Conservation (phyloP, 2,888 invertebrate species). For the Seira sanloemensis region DNA sequence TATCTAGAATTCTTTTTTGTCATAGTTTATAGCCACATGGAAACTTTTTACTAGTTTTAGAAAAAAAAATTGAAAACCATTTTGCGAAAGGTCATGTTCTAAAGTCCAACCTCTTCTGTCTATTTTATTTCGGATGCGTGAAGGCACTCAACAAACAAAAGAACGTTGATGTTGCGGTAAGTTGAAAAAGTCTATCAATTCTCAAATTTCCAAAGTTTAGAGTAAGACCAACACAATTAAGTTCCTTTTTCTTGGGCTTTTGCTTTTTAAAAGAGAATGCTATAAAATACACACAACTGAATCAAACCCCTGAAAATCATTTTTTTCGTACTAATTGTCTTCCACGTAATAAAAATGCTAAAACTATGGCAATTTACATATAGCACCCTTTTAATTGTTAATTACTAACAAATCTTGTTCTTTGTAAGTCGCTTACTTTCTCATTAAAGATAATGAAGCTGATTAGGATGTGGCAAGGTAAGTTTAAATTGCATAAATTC, state of each 20-base stretch:
- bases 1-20: background rate
- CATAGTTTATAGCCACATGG: background rate
- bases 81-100: conserved; percentile 20
- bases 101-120: conserved; percentile 25
- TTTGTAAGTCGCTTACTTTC: too few species aligned
- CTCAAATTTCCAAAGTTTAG: background rate
- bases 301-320: too few species aligned
- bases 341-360: background rate
- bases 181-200: conserved; percentile 11
- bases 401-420: too few species aligned
- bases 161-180: conserved; percentile 33
- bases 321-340: too few species aligned
- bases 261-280: too few species aligned
- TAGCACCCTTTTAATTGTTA: too few species aligned
- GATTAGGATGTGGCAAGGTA: too few species aligned
- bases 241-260: background rate
- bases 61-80: background rate
- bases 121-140: conserved; percentile 23
- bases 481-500: too few species aligned
- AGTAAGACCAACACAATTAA: background rate
- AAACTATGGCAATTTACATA: background rate
- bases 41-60: background rate
- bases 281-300: too few species aligned
- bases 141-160: conserved; percentile 31
- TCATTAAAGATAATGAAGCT: too few species aligned